A percentile compares a stretch with the other conserved stretches of the same genome.
These are phyloP conservation scores for Hemicordylus capensis DNA, from an alignment of 2,113 vertebrate genomes.

Conservation along the genomic window DNA sequence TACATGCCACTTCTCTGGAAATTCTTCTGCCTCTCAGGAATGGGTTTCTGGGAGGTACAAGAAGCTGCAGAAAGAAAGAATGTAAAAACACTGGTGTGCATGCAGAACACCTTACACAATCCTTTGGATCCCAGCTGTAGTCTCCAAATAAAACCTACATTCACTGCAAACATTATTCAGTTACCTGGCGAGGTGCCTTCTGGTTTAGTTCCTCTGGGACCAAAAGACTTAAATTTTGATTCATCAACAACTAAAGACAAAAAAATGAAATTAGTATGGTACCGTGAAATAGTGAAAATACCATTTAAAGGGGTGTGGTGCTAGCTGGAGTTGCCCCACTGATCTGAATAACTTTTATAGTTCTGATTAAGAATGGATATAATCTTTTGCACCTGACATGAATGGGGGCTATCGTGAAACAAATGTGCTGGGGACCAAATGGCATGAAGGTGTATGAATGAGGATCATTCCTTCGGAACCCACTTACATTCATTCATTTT, in stretches of 20 bases:
- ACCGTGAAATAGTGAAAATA: background rate
- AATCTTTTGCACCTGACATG: too few relatives aligned
- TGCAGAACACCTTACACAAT: background rate
- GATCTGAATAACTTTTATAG: constrained; percentile 11
- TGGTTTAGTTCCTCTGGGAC: constrained; percentile 68
- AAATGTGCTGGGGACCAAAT: too few relatives aligned
- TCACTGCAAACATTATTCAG: constrained; percentile 2
- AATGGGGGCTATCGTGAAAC: too few relatives aligned
- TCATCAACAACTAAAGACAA: constrained; percentile 65
- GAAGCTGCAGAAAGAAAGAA: too few relatives aligned
- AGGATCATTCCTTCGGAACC: too few relatives aligned
- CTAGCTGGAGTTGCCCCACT: background rate
- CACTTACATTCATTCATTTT: too few relatives aligned
- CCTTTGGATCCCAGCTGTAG: background rate
- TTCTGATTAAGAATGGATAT: background rate
- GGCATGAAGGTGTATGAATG: too few relatives aligned
- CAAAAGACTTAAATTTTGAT: constrained; percentile 64
- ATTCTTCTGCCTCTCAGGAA: too few relatives aligned
- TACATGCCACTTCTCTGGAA: too few relatives aligned
- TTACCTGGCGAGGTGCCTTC: constrained; percentile 75
- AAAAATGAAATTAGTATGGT: constrained; percentile 8
- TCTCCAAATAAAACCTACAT: constrained; percentile 40
- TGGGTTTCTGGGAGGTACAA: background rate
- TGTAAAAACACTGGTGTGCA: background rate
- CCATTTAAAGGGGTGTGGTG: background rate